Evolutionary conservation across 2,797 vertebrate genomes (phyloP).

Genomic region (Crax fasciolata): DNA sequence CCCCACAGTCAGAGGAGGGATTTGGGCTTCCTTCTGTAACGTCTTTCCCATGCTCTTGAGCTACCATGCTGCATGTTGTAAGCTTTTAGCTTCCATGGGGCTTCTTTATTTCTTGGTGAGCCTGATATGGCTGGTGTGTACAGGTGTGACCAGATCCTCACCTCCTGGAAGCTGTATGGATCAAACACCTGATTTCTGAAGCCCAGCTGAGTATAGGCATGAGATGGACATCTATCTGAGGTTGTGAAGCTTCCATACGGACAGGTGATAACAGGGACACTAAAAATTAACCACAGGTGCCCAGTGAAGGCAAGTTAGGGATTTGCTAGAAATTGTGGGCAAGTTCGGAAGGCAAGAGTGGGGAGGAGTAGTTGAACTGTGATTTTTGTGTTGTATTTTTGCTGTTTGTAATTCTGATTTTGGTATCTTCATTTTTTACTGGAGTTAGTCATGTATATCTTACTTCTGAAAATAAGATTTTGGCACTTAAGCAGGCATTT

Average conservation of each 20-base stretch:
- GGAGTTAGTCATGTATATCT: neutral
- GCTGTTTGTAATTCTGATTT: neutral
- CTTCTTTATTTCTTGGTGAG: neutral
- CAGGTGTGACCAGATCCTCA: neutral
- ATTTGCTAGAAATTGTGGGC: neutral
- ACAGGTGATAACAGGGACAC: neutral
- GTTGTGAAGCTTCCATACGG: neutral
- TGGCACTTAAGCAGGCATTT: neutral
- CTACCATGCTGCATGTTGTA: neutral
- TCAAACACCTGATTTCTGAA: neutral
- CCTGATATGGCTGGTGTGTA: neutral
- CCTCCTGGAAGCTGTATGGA: rapidly evolving
- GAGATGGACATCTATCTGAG: neutral
- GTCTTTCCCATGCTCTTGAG: neutral
- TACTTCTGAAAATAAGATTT: neutral
- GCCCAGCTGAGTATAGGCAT: neutral
- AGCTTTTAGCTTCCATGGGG: neutral
- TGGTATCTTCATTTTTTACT: neutral
- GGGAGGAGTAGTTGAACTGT: neutral
- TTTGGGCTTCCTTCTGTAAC: neutral
- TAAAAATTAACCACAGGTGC: neutral
- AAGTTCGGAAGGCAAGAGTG: neutral
- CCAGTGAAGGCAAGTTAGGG: neutral
- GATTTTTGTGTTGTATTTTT: neutral
- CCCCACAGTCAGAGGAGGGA: neutral